Conservation (phyloP, 2,888 invertebrate genomes). For the Spodoptera littoralis region DNA sequence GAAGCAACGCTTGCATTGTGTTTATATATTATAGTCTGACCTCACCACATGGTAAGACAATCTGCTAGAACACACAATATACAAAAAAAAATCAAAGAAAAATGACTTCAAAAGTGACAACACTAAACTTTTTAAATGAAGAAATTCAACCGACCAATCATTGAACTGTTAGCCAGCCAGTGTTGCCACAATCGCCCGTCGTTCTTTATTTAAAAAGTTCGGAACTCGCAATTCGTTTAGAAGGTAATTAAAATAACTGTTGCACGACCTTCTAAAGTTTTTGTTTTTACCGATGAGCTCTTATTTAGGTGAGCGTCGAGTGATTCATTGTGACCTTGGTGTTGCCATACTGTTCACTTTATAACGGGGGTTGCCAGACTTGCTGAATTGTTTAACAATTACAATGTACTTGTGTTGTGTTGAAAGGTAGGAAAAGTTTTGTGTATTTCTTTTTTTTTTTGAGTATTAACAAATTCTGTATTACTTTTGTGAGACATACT, state of each 20-base stretch:
- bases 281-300: slow-evolving; percentile 48
- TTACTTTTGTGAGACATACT: no score
- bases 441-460: no score
- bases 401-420: neutral
- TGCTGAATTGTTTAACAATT: slow-evolving; percentile 27
- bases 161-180: neutral
- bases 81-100: no score
- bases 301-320: slow-evolving; percentile 38
- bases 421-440: neutral
- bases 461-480: no score
- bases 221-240: slow-evolving; percentile 33
- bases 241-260: slow-evolving; percentile 46
- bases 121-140: neutral
- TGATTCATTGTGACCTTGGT: slow-evolving; percentile 44
- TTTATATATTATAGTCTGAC: no score
- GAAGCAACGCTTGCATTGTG: no score
- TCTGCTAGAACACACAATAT: no score
- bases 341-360: slow-evolving; percentile 27
- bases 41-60: no score
- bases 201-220: slow-evolving; percentile 36
- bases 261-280: slow-evolving; percentile 43
- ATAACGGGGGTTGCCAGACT: slow-evolving; percentile 36
- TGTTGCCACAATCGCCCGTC: slow-evolving; percentile 2
- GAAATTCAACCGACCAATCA: neutral
- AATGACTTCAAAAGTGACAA: no score